Base-by-base conservation (phyloP, 64 coral and sea anemone genomes). In the Stichodactyla mertensii region DNA sequence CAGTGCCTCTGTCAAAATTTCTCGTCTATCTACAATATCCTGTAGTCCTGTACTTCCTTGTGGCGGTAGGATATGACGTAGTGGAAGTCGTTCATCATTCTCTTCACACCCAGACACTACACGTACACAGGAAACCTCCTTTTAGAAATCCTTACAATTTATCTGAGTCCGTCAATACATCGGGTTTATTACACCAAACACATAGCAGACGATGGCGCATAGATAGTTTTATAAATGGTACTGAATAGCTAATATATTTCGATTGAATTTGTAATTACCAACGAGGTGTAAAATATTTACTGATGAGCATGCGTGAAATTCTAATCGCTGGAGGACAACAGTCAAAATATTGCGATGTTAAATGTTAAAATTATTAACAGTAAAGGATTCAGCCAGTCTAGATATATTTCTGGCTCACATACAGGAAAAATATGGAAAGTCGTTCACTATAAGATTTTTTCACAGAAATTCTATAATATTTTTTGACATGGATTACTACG, bases 201-300 rank as follows among this genome's bases (percentile, higher is more conserved):
- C 87, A 89, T 20, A 89, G 52, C 22, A 89, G 87, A 64, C 79
- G 78, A 51, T 89, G 87, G 87, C 57, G 87, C 10, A 15, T 89
- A 24, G 12, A 89, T 55, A 61, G 67, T 74, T 74, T 74, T 5
- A 31, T 31, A 31, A 74, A 74, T 13, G 27, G 69, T 74, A 74
- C 69, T 12, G 27, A 74, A 26, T 74, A 74, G 69, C 0, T 70
- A 70, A 24, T 70, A 70, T n/a, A 70, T 70, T 70, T 70, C 7
- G 3, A 70, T 7, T 7, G 27, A 70, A 62, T 16, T 62, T 16
- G 14, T 62, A 16, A 16, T 62, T 62, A 59, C 15, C 57, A 16
- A 59, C 57, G 57, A 12, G 57, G 57, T 62, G 12, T 45, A 45
- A 45, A 45, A 1, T 45, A 45, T 45, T n/a, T n/a, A n/a, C 3